A percentile compares a stretch with the other conserved stretches of the same genome.
Conservation (phyloP, 2,113 vertebrate genomes). For the Podarcis raffonei region DNA sequence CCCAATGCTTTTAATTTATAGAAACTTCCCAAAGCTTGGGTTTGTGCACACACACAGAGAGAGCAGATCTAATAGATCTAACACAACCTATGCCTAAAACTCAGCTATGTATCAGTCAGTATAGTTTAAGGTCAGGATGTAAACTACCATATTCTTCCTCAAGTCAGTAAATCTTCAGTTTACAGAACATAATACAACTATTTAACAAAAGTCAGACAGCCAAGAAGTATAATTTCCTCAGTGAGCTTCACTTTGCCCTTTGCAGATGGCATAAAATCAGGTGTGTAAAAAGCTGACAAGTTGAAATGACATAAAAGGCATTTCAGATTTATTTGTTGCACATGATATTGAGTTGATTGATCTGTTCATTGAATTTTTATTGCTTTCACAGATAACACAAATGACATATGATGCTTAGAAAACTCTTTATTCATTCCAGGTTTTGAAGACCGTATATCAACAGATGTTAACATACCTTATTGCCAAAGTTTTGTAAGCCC, state of each 20-base stretch:
- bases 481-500: constrained; percentile 71
- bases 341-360: constrained; percentile 78
- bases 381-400: constrained; percentile 77
- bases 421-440: constrained; percentile 77
- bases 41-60: not conserved
- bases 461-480: constrained; percentile 78
- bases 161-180: constrained; percentile 61
- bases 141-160: constrained; percentile 50
- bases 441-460: constrained; percentile 74
- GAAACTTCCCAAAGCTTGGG: not conserved
- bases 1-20: not conserved
- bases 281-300: constrained; percentile 57
- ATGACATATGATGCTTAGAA: constrained; percentile 73
- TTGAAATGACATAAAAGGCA: constrained; percentile 68
- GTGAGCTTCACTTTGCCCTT: constrained; percentile 64
- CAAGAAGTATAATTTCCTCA: constrained; percentile 70
- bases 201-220: constrained; percentile 63
- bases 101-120: not conserved
- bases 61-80: not conserved
- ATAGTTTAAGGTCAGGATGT: constrained; percentile 55
- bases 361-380: constrained; percentile 70
- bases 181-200: constrained; percentile 52
- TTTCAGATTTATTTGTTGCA: constrained; percentile 80
- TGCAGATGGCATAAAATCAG: constrained; percentile 70
- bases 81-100: constrained; percentile 41